These are phyloP conservation scores for Drosophila biarmipes DNA, from an alignment of 1,140 invertebrate genomes.

Conservation along the genomic window DNA sequence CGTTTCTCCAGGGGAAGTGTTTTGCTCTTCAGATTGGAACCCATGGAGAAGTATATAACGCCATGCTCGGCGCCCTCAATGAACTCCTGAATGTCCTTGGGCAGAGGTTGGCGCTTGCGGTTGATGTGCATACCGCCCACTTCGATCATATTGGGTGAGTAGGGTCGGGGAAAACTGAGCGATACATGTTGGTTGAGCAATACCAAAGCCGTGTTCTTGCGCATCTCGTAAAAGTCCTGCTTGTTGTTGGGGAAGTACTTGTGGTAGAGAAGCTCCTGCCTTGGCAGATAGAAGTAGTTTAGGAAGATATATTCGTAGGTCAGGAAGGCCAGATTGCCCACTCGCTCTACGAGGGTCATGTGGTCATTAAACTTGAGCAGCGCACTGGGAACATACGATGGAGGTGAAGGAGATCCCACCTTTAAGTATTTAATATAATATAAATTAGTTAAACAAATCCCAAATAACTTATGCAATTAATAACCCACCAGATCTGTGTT, in stretches of 20 bases:
- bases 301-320: constrained; percentile 61
- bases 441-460: background rate
- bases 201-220: constrained; percentile 85
- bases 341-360: constrained; percentile 85
- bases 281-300: constrained; percentile 59
- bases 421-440: constrained; percentile 1
- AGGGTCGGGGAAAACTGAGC: constrained; percentile 85
- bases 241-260: constrained; percentile 81
- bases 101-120: constrained; percentile 76
- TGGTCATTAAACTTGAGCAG: constrained; percentile 70
- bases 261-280: constrained; percentile 79
- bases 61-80: constrained; percentile 86
- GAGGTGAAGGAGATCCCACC: constrained; percentile 80
- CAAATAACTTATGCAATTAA: constrained; percentile 65
- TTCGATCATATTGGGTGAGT: constrained; percentile 86
- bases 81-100: constrained; percentile 85
- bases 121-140: constrained; percentile 87
- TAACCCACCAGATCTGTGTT: constrained; percentile 67
- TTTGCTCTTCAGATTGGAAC: constrained; percentile 87
- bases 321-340: constrained; percentile 79
- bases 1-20: constrained; percentile 85
- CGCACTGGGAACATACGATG: constrained; percentile 82
- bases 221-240: constrained; percentile 63
- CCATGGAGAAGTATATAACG: constrained; percentile 88
- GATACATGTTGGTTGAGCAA: constrained; percentile 86